Percentiles rank a stretch among this genome's conserved stretches.
Conservation (phyloP, 2,888 invertebrate species). For the Sesamia inferens region DNA sequence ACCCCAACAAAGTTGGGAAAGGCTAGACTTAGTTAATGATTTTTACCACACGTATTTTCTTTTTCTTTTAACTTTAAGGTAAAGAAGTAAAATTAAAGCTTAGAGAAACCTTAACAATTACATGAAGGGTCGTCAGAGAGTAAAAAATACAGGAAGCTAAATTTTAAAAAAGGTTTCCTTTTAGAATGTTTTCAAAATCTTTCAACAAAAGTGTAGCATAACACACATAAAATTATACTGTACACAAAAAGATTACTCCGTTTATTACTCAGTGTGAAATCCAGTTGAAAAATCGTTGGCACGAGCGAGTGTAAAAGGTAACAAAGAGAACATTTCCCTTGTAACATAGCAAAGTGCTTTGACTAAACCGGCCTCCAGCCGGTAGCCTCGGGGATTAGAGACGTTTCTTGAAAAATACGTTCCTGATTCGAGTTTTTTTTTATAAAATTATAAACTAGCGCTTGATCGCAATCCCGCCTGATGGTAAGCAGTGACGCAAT, state of each 20-base stretch:
- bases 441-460: too few relatives aligned
- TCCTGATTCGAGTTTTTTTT: slow-evolving; percentile 31
- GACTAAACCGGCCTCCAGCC: slow-evolving; percentile 54
- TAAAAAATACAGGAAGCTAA: too few relatives aligned
- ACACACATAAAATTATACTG: slow-evolving; percentile 8
- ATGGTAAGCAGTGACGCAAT: too few relatives aligned
- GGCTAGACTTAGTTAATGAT: too few relatives aligned
- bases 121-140: too few relatives aligned
- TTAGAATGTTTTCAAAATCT: not conserved
- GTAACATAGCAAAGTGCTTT: slow-evolving; percentile 62
- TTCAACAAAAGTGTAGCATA: not conserved
- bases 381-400: slow-evolving; percentile 54
- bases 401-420: slow-evolving; percentile 48
- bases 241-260: slow-evolving; percentile 38
- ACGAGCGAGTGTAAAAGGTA: slow-evolving; percentile 61
- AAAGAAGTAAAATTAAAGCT: too few relatives aligned
- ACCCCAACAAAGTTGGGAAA: too few relatives aligned
- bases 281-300: slow-evolving; percentile 60
- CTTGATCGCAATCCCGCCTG: too few relatives aligned
- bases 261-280: slow-evolving; percentile 58
- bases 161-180: too few relatives aligned
- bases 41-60: too few relatives aligned
- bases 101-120: too few relatives aligned
- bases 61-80: too few relatives aligned
- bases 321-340: slow-evolving; percentile 51